Conservation (phyloP, 2,113 vertebrate species). For the Microtus richardsoni region DNA sequence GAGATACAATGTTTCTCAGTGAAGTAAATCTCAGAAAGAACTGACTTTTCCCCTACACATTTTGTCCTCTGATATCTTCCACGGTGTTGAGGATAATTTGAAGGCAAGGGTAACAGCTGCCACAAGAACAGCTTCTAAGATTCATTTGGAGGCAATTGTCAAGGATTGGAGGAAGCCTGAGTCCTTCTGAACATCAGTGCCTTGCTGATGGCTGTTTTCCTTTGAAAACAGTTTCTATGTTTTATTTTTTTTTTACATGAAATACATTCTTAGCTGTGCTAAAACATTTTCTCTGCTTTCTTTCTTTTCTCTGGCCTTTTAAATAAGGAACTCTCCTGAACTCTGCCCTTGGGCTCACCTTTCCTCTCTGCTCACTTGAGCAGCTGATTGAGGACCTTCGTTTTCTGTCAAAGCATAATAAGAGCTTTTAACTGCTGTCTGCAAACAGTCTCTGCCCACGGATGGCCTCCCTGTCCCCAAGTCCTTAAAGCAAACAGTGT, state of each 20-base stretch:
- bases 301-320: background rate
- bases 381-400: background rate
- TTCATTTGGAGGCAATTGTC: background rate
- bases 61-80: background rate
- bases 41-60: background rate
- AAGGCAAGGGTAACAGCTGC: background rate
- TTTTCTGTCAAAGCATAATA: background rate
- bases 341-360: background rate
- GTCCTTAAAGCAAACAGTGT: background rate
- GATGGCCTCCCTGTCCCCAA: background rate
- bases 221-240: conserved; percentile 18
- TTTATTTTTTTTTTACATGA: background rate
- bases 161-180: background rate
- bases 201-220: background rate
- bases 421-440: background rate
- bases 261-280: background rate
- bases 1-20: background rate
- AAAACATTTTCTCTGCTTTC: conserved; percentile 9
- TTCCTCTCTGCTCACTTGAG: background rate
- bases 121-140: background rate
- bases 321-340: background rate
- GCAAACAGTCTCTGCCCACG: background rate
- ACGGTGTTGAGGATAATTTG: background rate
- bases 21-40: background rate
- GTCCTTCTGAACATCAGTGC: background rate